These are phyloP conservation scores for Agapornis roseicollis DNA, from an alignment of 2,113 vertebrate genomes.

Conservation along the genomic window DNA sequence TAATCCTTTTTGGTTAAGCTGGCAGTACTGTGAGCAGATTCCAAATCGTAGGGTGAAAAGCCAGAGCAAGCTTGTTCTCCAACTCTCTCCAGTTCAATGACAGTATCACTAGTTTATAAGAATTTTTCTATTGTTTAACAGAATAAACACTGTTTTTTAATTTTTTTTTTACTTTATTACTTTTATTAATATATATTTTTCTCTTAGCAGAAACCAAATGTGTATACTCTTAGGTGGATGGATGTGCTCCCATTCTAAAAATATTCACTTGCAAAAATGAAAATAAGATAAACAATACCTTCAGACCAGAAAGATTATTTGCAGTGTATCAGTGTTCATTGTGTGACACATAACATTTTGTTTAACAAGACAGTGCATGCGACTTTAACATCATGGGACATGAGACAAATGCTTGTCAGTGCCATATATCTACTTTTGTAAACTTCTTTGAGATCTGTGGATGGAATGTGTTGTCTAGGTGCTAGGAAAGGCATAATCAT, in stretches of 20 bases:
- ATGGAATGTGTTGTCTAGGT: constrained; percentile 6
- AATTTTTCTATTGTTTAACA: constrained; percentile 71
- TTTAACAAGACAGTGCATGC: background rate
- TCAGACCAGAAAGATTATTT: background rate
- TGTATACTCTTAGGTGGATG: background rate
- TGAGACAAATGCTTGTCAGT: constrained; percentile 5
- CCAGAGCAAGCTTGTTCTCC: constrained; percentile 84
- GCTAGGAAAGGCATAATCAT: constrained; percentile 19
- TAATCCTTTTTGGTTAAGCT: constrained; percentile 99
- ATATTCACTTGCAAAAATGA: background rate
- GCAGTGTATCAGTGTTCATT: background rate
- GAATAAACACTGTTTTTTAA: constrained; percentile 41
- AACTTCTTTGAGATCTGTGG: constrained; percentile 2
- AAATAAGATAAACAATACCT: background rate
- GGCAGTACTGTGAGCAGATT: constrained; percentile 98
- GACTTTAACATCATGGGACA: background rate
- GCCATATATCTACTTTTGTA: constrained; percentile 7
- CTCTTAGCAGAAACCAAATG: background rate
- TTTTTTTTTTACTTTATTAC: background rate
- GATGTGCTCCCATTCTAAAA: background rate
- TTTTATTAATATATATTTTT: constrained; percentile 10
- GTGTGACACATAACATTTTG: background rate
- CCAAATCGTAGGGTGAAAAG: constrained; percentile 90
- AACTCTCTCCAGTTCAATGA: constrained; percentile 84
- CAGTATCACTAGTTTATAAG: constrained; percentile 77